phyloP scores from a whole-genome alignment of 2,888 invertebrate genomes.

The Oscheius sp. region DNA sequence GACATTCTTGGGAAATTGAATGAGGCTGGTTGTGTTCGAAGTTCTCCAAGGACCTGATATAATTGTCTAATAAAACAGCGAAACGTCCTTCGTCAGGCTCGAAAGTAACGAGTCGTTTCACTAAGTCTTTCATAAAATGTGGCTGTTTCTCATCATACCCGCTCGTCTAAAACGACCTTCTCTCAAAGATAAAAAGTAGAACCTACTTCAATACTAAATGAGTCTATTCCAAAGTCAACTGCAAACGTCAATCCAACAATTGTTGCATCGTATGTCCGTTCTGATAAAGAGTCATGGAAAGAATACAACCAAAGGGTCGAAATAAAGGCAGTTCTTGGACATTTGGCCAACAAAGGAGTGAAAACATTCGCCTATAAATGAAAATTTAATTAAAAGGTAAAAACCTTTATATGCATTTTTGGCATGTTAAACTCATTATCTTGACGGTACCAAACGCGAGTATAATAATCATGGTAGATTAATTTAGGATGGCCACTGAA shows the following conservation, averaged over 20 bases:
- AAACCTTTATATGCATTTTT: slow-evolving; percentile 78
- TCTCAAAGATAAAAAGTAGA: not conserved
- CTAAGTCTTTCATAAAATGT: slow-evolving; percentile 82
- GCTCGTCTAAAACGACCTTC: slow-evolving; percentile 34
- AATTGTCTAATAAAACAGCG: slow-evolving; percentile 71
- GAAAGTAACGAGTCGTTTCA: slow-evolving; percentile 85
- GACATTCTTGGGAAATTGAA: slow-evolving; percentile 81
- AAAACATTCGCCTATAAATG: slow-evolving; percentile 29
- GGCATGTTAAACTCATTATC: slow-evolving; percentile 90
- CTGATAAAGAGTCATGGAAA: slow-evolving; percentile 85
- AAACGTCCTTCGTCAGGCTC: slow-evolving; percentile 73
- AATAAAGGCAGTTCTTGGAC: slow-evolving; percentile 40
- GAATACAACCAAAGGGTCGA: slow-evolving; percentile 64
- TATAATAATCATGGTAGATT: slow-evolving; percentile 80
- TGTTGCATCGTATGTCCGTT: slow-evolving; percentile 90
- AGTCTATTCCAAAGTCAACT: slow-evolving; percentile 37
- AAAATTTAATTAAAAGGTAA: slow-evolving; percentile 27
- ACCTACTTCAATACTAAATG: not conserved
- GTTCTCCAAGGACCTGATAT: slow-evolving; percentile 84
- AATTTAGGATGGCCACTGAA: slow-evolving; percentile 50
- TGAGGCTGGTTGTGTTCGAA: slow-evolving; percentile 89
- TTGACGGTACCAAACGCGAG: slow-evolving; percentile 91
- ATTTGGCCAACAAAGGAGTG: slow-evolving; percentile 42
- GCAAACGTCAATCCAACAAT: slow-evolving; percentile 81
- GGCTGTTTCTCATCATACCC: slow-evolving; percentile 87